Evolutionary conservation across 2,113 vertebrate species (phyloP), one percentile per base, ranked within the genome.

Genomic region (Myotis lucifugus): DNA sequence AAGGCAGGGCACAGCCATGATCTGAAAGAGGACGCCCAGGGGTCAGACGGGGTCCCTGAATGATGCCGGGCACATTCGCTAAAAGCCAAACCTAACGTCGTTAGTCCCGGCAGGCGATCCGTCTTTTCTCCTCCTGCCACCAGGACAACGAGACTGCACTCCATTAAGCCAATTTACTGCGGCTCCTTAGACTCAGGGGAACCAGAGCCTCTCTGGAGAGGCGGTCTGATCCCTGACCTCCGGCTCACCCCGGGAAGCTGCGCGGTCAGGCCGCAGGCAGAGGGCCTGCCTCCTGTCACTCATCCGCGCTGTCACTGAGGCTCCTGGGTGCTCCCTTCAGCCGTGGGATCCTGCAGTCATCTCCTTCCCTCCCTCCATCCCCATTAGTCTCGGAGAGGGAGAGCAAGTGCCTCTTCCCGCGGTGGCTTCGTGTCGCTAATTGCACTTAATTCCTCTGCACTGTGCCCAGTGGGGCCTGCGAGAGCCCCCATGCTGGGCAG

Each of bases 111-210:
- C 91, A 56, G 52, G 83, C 21, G 3, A 73, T 77, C 81, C 0
- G 32, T 88, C 70, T 85, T 32, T 3, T 89, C 50, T 40, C 81
- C 19, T 72, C 64, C 83, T 25, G 86, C 91, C 91, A 42, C 93
- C 76, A 25, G 85, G 86, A 78, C 91, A 88, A 92, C 32, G 5
- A 46, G 73, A 78, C 72, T 90, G 40, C 52, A 93, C 83, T 91
- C 91, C 90, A 96, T 96, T 96, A 97, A 93, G 74, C 61, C 79
- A 81, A 87, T 90, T 91, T 81, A 64, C 87, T 92, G 74, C 90
- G 12, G 81, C 90, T 96, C n/a, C 50, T 56, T 46, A 69, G 90
- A 54, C 89, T 81, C 40, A 2, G 93, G 93, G 86, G 73, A 54
- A 95, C 5, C 74, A 54, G 73, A 76, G 46, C 19, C 0, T 61